Percentiles rank a stretch among this genome's conserved stretches.
These are phyloP conservation scores for Macrosiphum euphorbiae DNA, from an alignment of 2,888 invertebrate genomes.

Conservation along the genomic window DNA sequence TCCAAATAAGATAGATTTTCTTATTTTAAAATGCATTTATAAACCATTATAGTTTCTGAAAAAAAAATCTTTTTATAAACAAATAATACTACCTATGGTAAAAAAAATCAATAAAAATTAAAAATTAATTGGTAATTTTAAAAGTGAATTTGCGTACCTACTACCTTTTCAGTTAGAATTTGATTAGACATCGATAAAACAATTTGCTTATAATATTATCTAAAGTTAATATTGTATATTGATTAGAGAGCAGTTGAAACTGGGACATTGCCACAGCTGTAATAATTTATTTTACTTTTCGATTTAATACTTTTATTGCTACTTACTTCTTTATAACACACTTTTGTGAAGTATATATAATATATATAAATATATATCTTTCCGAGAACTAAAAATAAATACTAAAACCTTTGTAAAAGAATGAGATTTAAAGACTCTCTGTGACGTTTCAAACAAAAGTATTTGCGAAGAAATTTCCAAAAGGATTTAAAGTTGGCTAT, in stretches of 20 bases:
- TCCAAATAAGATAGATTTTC: background rate
- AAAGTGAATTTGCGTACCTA: background rate
- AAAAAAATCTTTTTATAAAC: background rate
- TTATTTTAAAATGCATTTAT: background rate
- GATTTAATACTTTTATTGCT: background rate
- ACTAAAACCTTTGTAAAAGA: background rate
- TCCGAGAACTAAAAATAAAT: background rate
- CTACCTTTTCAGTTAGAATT: background rate
- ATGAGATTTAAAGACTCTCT: background rate
- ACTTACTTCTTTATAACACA: background rate
- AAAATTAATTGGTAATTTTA: background rate
- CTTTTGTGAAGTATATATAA: background rate
- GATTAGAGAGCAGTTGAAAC: background rate
- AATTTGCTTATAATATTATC: background rate
- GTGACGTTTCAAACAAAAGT: background rate
- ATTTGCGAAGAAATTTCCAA: background rate
- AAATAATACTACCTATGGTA: background rate
- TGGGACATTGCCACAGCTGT: background rate
- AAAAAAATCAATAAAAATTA: too few species aligned
- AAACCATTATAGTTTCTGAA: background rate
- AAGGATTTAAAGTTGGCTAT: background rate
- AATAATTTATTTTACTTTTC: background rate
- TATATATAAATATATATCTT: too few species aligned
- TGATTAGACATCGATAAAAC: background rate
- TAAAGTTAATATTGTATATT: background rate